Conservation (phyloP, 2,797 vertebrate species). For the Protosalanx chinensis region DNA sequence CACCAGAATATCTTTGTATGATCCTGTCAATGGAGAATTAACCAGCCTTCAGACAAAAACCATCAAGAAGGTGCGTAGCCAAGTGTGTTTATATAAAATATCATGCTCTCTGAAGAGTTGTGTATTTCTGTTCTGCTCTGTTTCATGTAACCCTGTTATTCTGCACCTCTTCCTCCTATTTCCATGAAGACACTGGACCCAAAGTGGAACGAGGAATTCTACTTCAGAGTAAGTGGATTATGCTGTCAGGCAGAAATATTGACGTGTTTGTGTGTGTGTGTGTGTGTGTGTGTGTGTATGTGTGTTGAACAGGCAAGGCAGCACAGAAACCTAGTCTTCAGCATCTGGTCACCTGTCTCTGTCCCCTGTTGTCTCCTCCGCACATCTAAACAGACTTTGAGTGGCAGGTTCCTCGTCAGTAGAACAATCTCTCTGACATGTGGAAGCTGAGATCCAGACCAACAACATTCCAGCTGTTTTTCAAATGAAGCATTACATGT, state of each 20-base stretch:
- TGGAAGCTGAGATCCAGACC: neutral
- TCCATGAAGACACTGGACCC: slow-evolving; percentile 83
- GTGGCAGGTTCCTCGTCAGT: neutral
- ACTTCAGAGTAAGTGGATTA: slow-evolving; percentile 84
- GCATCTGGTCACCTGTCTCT: neutral
- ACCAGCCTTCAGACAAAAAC: slow-evolving; percentile 93
- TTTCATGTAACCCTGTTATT: neutral
- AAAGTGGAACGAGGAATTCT: slow-evolving; percentile 95
- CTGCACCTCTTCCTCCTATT: neutral
- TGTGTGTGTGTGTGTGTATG: neutral
- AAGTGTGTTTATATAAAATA: neutral
- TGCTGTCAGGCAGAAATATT: neutral
- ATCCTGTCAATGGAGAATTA: slow-evolving; percentile 82
- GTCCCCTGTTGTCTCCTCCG: neutral
- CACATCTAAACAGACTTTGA: neutral
- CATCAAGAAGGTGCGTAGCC: slow-evolving; percentile 80
- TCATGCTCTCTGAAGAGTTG: neutral
- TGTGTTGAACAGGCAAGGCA: too few species aligned
- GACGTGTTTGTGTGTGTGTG: neutral
- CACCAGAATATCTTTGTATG: slow-evolving; percentile 88
- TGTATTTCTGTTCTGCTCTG: neutral
- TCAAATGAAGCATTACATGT: neutral
- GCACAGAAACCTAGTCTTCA: neutral
- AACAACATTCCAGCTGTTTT: neutral
- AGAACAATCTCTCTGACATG: too few species aligned